Conservation (phyloP, 2,797 vertebrate species). For the Peromyscus nudipes region DNA sequence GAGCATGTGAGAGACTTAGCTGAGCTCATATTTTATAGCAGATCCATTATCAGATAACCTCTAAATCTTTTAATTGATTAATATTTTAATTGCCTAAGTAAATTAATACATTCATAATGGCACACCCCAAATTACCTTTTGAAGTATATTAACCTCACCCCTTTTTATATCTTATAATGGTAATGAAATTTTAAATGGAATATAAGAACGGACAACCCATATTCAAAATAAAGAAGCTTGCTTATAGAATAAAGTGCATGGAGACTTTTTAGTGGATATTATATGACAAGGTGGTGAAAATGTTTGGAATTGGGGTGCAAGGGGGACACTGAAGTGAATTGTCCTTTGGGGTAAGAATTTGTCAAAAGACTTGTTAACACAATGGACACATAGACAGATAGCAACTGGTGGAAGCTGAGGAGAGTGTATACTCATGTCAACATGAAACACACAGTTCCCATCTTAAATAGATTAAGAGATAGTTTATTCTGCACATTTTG, state of each 20-base stretch:
- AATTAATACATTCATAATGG: not conserved
- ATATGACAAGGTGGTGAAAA: not conserved
- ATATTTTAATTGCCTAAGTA: not conserved
- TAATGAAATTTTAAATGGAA: not conserved
- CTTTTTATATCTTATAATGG: not conserved
- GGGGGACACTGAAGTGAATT: not conserved
- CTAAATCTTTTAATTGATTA: not conserved
- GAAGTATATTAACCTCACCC: not conserved
- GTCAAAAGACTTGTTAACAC: not conserved
- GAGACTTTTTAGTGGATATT: not conserved
- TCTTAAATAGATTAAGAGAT: not conserved
- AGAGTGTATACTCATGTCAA: no score
- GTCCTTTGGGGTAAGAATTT: not conserved
- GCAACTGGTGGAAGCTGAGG: not conserved
- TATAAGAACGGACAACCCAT: not conserved
- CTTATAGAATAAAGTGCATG: not conserved
- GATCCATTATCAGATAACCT: not conserved
- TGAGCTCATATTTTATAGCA: not conserved
- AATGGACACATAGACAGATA: no score
- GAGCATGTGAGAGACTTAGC: not conserved
- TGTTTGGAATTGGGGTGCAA: not conserved
- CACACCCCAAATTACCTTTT: not conserved
- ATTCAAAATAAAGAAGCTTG: not conserved
- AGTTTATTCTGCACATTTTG: not conserved
- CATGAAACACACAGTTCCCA: not conserved